Evolutionary conservation across 2,113 vertebrate species (phyloP).

Genomic region (Lophochroa leadbeateri): DNA sequence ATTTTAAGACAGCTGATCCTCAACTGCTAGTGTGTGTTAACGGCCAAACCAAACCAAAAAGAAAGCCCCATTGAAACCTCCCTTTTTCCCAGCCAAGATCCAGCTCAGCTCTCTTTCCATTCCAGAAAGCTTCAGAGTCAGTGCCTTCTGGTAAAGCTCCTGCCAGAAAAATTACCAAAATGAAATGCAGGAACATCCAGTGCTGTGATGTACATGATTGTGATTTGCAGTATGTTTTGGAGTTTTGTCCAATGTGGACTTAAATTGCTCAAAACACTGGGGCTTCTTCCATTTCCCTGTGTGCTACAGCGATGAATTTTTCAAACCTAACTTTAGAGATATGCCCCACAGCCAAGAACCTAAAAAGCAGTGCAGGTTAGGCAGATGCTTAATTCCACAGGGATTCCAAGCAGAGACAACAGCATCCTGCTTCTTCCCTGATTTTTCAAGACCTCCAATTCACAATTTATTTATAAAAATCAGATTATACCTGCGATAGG

Average conservation of each 20-base stretch:
- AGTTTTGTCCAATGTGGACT: not conserved
- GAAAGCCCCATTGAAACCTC: not conserved
- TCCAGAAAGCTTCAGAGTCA: not conserved
- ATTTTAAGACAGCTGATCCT: not conserved
- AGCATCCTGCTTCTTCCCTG: too few species aligned
- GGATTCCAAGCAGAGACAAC: not conserved
- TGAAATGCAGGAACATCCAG: not conserved
- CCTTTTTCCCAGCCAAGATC: not conserved
- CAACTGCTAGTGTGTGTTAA: not conserved
- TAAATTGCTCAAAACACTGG: not conserved
- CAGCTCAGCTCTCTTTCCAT: not conserved
- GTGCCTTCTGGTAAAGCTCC: not conserved
- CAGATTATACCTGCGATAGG: not conserved
- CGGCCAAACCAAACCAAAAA: not conserved
- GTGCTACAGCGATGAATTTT: not conserved
- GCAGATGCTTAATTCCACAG: not conserved
- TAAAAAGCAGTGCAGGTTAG: not conserved
- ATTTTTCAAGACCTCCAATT: not conserved
- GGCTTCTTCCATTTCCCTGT: not conserved
- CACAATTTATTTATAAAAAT: not conserved
- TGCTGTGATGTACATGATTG: not conserved
- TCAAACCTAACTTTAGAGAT: not conserved
- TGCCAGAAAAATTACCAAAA: not conserved
- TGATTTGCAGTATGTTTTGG: not conserved
- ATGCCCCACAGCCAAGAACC: not conserved